phyloP scores from a whole-genome alignment of 1,140 invertebrate genomes.

The Apocrypta bakeri region DNA sequence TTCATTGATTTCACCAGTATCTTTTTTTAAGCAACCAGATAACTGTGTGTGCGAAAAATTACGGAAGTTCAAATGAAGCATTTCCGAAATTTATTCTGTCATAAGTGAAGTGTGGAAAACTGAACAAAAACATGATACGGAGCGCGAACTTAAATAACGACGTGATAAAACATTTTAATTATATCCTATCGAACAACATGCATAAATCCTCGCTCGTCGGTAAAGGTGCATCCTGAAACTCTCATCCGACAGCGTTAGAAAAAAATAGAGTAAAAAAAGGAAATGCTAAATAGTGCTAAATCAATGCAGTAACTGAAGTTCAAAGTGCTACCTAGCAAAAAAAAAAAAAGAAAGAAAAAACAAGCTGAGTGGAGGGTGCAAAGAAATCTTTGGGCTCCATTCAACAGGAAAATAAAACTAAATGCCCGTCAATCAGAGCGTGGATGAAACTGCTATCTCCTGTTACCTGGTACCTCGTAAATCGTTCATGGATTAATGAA shows the following conservation, averaged over 20 bases:
- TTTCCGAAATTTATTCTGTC: too few relatives aligned
- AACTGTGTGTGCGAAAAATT: too few relatives aligned
- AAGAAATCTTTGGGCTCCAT: background rate
- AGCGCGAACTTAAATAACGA: background rate
- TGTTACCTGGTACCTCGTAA: background rate
- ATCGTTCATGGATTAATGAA: conserved; percentile 23
- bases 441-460: background rate
- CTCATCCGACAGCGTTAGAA: background rate
- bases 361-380: background rate
- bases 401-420: conserved; percentile 19
- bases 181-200: background rate
- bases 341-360: background rate
- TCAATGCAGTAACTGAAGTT: background rate
- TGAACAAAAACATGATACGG: background rate
- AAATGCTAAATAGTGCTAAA: background rate
- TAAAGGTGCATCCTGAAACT: too few relatives aligned
- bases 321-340: background rate
- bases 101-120: too few relatives aligned
- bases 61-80: too few relatives aligned
- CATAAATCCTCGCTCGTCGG: background rate
- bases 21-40: too few relatives aligned
- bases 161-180: background rate
- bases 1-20: too few relatives aligned
- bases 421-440: conserved; percentile 15
- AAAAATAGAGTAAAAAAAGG: background rate